Conservation (phyloP, 2,113 vertebrate genomes). For the Grammomys surdaster region DNA sequence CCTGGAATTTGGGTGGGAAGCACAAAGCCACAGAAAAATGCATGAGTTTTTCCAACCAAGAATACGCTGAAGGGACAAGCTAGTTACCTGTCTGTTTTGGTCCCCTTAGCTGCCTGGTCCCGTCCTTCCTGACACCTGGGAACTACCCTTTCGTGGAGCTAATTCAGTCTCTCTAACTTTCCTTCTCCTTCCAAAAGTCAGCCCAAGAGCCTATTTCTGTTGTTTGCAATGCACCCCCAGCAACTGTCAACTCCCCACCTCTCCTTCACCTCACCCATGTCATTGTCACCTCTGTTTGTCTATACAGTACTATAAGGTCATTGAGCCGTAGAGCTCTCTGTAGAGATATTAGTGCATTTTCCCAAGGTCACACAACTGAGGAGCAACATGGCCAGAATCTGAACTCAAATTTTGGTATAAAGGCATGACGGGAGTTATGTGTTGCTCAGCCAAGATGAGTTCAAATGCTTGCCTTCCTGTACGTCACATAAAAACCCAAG, state of each 20-base stretch:
- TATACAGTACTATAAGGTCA: background rate
- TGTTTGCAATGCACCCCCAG: background rate
- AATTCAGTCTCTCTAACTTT: background rate
- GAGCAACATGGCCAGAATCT: background rate
- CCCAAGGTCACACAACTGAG: background rate
- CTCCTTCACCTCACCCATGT: background rate
- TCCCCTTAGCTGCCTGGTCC: background rate
- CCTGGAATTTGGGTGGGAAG: background rate
- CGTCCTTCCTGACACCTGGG: background rate
- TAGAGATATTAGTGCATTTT: background rate
- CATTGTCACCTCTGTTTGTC: conserved; percentile 2
- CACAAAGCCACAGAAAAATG: background rate
- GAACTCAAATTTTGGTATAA: background rate
- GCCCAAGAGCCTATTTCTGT: background rate
- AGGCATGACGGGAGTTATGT: background rate
- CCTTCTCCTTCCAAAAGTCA: background rate
- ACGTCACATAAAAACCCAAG: background rate
- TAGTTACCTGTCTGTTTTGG: background rate
- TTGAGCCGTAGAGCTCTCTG: background rate
- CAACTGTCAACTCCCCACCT: background rate
- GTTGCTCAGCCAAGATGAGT: background rate
- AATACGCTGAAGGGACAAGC: background rate
- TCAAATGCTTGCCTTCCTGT: background rate
- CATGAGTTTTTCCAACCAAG: background rate
- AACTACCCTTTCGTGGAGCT: background rate